Percentiles rank a stretch among this genome's conserved stretches.
Conservation (phyloP, 2,113 vertebrate species). For the Pongo pygmaeus region DNA sequence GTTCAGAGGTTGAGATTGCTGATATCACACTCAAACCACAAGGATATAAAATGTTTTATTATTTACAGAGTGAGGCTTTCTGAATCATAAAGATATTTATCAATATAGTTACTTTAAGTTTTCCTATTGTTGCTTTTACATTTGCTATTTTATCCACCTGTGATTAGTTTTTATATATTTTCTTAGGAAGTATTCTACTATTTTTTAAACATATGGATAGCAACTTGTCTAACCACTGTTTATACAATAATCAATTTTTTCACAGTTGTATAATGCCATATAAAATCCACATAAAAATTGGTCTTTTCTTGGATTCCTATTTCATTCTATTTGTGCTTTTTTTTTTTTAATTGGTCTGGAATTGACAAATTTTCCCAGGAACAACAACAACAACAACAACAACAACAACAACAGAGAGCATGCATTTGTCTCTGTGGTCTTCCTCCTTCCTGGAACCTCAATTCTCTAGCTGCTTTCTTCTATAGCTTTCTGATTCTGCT, state of each 20-base stretch:
- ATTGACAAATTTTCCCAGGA: background rate
- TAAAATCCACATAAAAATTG: background rate
- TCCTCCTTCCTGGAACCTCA: background rate
- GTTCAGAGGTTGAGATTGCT: background rate
- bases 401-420: background rate
- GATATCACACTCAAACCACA: background rate
- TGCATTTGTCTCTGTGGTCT: background rate
- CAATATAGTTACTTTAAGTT: background rate
- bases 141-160: background rate
- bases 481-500: background rate
- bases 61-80: background rate
- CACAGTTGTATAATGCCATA: background rate
- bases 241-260: background rate
- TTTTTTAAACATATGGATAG: background rate
- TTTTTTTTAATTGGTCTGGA: no score
- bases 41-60: background rate
- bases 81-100: background rate
- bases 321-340: background rate
- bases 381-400: background rate
- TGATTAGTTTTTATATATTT: background rate
- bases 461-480: background rate
- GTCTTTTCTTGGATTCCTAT: no score
- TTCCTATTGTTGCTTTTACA: background rate
- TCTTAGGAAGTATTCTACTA: background rate
- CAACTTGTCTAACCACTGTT: background rate